phyloP scores from a whole-genome alignment of 1,140 invertebrate genomes.

The Atta cephalotes region DNA sequence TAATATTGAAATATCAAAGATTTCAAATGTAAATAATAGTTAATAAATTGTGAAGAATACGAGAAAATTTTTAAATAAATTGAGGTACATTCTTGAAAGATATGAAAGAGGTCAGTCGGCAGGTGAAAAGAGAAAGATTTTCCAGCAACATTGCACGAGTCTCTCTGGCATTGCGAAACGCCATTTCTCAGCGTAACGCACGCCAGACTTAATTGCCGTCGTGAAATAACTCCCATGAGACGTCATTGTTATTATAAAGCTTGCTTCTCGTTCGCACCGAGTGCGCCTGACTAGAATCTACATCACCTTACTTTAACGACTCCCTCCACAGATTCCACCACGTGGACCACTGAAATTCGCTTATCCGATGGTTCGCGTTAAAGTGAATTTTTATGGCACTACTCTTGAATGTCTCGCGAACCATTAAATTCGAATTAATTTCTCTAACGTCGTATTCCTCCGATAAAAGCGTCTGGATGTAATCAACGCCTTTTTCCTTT shows the following conservation, averaged over 20 bases:
- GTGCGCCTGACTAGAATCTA: slow-evolving; percentile 22
- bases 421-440: slow-evolving; percentile 35
- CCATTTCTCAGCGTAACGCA: slow-evolving; percentile 63
- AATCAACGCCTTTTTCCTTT: background rate
- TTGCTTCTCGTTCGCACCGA: slow-evolving; percentile 18
- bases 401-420: slow-evolving; percentile 12
- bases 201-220: slow-evolving; percentile 69
- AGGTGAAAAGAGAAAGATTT: slow-evolving; percentile 46
- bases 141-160: slow-evolving; percentile 26
- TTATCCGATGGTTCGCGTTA: background rate
- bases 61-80: background rate
- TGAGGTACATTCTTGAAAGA: background rate
- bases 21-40: background rate
- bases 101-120: slow-evolving; percentile 13
- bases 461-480: slow-evolving; percentile 49
- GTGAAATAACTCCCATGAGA: slow-evolving; percentile 69
- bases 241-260: slow-evolving; percentile 75
- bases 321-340: background rate
- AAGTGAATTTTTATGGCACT: slow-evolving; percentile 41
- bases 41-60: background rate
- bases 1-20: background rate
- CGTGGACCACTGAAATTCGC: slow-evolving; percentile 24
- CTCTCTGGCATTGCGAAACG: slow-evolving; percentile 42
- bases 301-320: slow-evolving; percentile 43
- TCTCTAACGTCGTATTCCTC: background rate